Evolutionary conservation across 2,113 vertebrate species (phyloP), one percentile per base, ranked within the genome.

Genomic region (Oxygymnocypris stewartii): DNA sequence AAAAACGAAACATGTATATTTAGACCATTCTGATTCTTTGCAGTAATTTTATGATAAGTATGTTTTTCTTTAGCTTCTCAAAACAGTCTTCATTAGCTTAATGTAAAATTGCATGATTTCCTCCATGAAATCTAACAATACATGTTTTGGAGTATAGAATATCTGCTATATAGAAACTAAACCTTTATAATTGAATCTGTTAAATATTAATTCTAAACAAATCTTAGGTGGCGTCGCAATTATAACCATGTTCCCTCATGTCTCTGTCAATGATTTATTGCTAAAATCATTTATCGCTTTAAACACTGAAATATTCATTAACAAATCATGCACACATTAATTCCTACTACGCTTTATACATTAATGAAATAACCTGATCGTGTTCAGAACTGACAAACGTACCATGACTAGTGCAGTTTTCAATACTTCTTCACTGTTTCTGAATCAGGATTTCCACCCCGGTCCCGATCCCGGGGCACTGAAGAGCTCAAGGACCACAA

Each of bases 181-280:
- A 28, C n/a, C 13, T 4, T 20, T 59, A 4, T 20, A 7, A 54
- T 54, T 61, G 4, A 67, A 69, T 31, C 28, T 16, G 5, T 54
- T 57, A 8, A 57, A 57, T 23, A 7, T 20, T 31, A 35, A 35
- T 35, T 14, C 2, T 35, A 18, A n/a, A 20, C 28, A 1, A 31
- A 31, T 31, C 28, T 31, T 23, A 91, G 86, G 49, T 76, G 86
- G 84, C 79, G 69, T 78, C 37, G 6, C 6, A 44, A 28, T 6
- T 77, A 23, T 4, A 31, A 31, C 28, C 42, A 49, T 18, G 42
- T 31, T 51, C 28, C 20, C 10, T 23, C 16, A 42, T 12, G 44
- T 23, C 14, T 40, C 40, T 20, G 40, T 31, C 4, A 49, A 49
- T 67, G 4, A 49, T 31, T 49, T 31, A 28, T 49, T 82, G 35